Conservation (phyloP, 2,113 vertebrate genomes). For the Chaetura pelagica region DNA sequence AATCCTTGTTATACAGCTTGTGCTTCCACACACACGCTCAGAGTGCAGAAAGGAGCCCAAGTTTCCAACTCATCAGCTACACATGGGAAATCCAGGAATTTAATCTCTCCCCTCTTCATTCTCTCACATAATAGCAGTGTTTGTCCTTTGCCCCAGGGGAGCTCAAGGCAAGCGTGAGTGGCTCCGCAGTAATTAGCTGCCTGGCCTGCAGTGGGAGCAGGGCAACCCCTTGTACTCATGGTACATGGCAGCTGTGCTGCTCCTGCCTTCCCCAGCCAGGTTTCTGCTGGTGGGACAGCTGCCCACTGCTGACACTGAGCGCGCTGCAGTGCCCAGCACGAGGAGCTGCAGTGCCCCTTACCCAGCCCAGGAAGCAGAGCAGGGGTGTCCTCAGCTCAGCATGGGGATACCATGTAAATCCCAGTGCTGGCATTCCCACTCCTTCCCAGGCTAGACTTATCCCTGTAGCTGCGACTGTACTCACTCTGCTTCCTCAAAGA, state of each 20-base stretch:
- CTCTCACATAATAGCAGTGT: conserved; percentile 27
- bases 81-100: neutral
- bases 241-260: neutral
- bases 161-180: neutral
- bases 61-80: conserved; percentile 28
- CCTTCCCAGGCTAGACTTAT: rapidly evolving
- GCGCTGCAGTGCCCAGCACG: rapidly evolving
- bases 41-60: neutral
- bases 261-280: neutral
- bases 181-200: conserved; percentile 7
- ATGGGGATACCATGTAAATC: neutral
- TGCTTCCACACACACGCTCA: neutral
- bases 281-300: rapidly evolving
- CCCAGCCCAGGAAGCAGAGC: neutral
- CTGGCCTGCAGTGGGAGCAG: neutral
- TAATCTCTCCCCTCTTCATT: conserved; percentile 36
- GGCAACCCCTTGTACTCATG: neutral
- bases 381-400: rapidly evolving
- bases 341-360: rapidly evolving
- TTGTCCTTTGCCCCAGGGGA: conserved; percentile 36
- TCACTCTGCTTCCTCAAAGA: conserved; percentile 93
- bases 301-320: neutral
- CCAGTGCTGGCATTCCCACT: neutral
- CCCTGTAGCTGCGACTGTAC: conserved; percentile 6
- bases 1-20: neutral